Evolutionary conservation across 2,113 vertebrate species (phyloP), one percentile per base, ranked within the genome.

Genomic region (Lepisosteus osseus): DNA sequence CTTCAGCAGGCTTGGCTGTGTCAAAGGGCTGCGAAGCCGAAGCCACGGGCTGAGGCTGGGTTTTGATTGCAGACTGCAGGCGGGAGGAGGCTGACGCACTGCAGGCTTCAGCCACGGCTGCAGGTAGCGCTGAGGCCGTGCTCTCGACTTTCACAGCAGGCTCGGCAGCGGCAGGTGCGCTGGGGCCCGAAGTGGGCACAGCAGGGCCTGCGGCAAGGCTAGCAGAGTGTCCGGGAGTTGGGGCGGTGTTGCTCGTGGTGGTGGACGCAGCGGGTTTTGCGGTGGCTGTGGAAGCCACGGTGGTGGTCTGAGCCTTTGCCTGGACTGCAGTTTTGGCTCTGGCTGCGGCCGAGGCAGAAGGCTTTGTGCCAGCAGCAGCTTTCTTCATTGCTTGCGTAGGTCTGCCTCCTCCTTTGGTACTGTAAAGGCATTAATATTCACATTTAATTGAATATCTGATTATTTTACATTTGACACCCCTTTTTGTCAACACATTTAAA

Each of bases 331-430:
- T 1, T 13, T n/a, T 59, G 3, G 57, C 57, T 29, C 29, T 29
- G 29, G 29, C 29, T 29, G 29, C 1, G 29, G 29, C 29, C 29
- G 29, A 29, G 29, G 29, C 29, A 29, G 29, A 29, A 29, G 29
- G 29, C 9, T 69, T 65, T 74, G 47, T 8, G 45, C 66, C 14
- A 7, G 59, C 54, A 7, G 43, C 14, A 45, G 14, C 51, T 45
- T 72, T 76, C 61, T 64, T 76, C 5, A 42, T 41, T 3, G 47
- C 15, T 12, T 74, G 67, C 54, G 4, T n/a, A 1, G 69, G n/a
- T 54, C 75, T 78, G 8, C 44, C 15, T 62, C 15, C 59, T 29
- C 57, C 45, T 74, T 75, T 81, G 41, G 43, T 7, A 54, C 82
- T 83, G 67, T 8, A 7, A 61, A 1, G 12, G 65, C 5, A 56